Percentiles rank a stretch among this genome's conserved stretches.
Evolutionary conservation across 2,113 vertebrate species (phyloP).

Genomic region (Oenanthe oenanthe): DNA sequence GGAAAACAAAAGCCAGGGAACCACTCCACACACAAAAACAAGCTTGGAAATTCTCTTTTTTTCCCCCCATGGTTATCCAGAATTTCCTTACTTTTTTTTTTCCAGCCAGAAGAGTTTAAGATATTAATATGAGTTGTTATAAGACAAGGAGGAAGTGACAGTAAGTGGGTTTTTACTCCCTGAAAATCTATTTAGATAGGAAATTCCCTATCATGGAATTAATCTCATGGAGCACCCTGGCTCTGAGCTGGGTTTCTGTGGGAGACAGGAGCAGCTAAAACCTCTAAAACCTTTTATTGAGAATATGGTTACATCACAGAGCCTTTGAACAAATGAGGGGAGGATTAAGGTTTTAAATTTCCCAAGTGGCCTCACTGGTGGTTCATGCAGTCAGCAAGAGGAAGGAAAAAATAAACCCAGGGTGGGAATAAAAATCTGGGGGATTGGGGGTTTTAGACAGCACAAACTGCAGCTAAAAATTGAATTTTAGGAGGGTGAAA

Average conservation of each 20-base stretch:
- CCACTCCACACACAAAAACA: not conserved
- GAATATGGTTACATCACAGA: slow-evolving; percentile 48
- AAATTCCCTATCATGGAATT: not conserved
- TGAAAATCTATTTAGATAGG: not conserved
- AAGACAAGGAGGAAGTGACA: not conserved
- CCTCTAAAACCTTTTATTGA: slow-evolving; percentile 53
- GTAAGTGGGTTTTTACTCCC: not conserved
- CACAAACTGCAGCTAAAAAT: not conserved
- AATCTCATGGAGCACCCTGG: not conserved
- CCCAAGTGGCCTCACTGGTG: not conserved
- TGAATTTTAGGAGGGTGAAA: not conserved
- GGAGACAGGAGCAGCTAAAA: slow-evolving; percentile 49
- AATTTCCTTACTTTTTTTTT: not conserved
- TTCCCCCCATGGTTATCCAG: rapidly evolving
- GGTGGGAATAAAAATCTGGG: not conserved
- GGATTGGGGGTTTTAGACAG: not conserved
- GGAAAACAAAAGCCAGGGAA: not conserved
- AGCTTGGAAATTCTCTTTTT: not conserved
- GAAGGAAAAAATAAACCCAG: not conserved
- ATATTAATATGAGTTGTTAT: not conserved
- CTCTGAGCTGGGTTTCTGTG: slow-evolving; percentile 1
- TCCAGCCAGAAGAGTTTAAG: not conserved
- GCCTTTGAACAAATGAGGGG: slow-evolving; percentile 9
- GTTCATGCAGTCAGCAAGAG: not conserved
- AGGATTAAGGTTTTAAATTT: slow-evolving; percentile 58